These are phyloP conservation scores for Heliconius nattereri DNA, from an alignment of 1,140 invertebrate species.

Conservation along the genomic window DNA sequence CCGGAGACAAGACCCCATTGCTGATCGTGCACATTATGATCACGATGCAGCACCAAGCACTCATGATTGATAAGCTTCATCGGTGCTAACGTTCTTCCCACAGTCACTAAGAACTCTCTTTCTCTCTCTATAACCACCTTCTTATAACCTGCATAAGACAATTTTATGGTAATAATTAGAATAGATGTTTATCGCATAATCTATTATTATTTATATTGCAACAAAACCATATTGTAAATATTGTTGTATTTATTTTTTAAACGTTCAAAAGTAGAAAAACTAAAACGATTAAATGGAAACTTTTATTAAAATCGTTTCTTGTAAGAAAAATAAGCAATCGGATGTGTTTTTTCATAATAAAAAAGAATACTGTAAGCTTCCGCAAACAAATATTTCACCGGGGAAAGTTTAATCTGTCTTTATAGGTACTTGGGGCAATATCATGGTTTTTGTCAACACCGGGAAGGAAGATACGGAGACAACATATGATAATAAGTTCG, in stretches of 20 bases:
- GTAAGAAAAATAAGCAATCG: conserved; percentile 8
- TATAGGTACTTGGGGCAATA: conserved; percentile 20
- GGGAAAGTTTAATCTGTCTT: conserved; percentile 26
- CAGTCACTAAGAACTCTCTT: conserved; percentile 18
- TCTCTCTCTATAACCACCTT: too few relatives aligned
- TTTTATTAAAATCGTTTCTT: conserved; percentile 15
- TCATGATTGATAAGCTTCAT: conserved; percentile 75
- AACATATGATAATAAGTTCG: conserved; percentile 28
- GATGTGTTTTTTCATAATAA: conserved; percentile 11
- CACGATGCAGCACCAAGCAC: conserved; percentile 72
- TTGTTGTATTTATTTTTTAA: too few relatives aligned
- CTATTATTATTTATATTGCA: too few relatives aligned
- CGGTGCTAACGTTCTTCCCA: conserved; percentile 49
- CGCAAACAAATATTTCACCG: conserved; percentile 28
- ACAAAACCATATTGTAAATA: too few relatives aligned
- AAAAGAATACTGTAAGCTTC: conserved; percentile 21
- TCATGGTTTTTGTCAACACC: conserved; percentile 11
- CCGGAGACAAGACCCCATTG: conserved; percentile 62
- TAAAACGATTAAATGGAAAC: neutral
- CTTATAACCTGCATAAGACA: neutral
- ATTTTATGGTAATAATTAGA: neutral
- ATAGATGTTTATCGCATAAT: too few relatives aligned
- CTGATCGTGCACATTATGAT: conserved; percentile 72
- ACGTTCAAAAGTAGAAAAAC: neutral
- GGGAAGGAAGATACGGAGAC: neutral